These are phyloP conservation scores for Struthio camelus DNA, from an alignment of 2,113 vertebrate genomes.

Conservation along the genomic window DNA sequence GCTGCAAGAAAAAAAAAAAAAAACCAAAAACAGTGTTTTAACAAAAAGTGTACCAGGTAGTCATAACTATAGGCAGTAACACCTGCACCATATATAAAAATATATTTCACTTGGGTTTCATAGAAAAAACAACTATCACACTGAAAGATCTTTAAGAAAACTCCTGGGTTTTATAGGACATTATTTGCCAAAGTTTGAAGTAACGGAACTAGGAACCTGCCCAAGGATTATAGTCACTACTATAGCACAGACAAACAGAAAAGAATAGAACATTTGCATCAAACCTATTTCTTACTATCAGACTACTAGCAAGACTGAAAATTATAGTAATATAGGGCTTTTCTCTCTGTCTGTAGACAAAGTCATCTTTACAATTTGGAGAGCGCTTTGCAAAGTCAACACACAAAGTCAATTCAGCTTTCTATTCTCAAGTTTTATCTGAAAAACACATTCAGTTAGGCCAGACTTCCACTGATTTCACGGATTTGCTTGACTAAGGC, in stretches of 20 bases:
- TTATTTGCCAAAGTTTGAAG: background rate
- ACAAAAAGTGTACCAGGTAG: background rate
- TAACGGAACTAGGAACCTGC: background rate
- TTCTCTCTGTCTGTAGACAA: background rate
- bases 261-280: background rate
- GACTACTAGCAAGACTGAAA: background rate
- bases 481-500: background rate
- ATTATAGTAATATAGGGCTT: background rate
- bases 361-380: background rate
- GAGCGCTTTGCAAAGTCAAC: constrained; percentile 9
- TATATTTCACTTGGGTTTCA: background rate
- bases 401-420: background rate
- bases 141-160: background rate
- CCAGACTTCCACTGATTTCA: background rate
- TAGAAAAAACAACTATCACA: background rate
- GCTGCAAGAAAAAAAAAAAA: background rate
- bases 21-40: background rate
- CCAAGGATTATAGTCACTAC: background rate
- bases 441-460: background rate
- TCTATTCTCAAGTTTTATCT: background rate
- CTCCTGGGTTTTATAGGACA: background rate
- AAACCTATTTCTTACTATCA: background rate
- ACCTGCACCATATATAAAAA: background rate
- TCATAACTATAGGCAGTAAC: background rate
- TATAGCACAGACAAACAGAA: background rate